Evolutionary conservation across 1,140 invertebrate species (phyloP).

Genomic region (Lepidurus couesii): DNA sequence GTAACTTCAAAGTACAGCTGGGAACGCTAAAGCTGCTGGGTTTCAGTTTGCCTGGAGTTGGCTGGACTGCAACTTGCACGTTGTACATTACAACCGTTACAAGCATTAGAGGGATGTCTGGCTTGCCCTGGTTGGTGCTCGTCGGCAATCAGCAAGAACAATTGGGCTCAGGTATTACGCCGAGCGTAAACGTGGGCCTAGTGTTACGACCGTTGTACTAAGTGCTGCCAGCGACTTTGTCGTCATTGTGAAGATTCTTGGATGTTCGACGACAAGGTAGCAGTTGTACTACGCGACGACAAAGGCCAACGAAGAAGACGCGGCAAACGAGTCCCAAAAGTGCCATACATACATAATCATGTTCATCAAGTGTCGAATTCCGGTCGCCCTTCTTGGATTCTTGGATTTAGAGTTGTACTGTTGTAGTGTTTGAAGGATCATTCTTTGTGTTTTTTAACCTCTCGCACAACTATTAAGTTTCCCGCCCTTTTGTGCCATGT

Average conservation of each 20-base stretch:
- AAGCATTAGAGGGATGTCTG: neutral
- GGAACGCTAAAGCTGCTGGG: neutral
- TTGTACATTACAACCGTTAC: neutral
- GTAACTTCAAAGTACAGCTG: neutral
- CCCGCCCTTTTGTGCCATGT: constrained; percentile 17
- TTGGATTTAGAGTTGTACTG: neutral
- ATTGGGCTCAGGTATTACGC: neutral
- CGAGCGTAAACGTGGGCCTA: neutral
- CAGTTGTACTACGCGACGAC: too few species aligned
- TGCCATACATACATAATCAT: too few species aligned
- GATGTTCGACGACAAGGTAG: too few species aligned
- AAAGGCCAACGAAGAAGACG: too few species aligned
- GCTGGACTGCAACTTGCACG: neutral
- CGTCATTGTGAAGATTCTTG: neutral
- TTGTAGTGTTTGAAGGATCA: neutral
- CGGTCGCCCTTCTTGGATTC: neutral
- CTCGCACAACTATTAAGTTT: neutral
- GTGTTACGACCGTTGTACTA: neutral
- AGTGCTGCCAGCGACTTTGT: neutral
- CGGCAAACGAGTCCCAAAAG: too few species aligned
- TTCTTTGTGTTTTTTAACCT: neutral
- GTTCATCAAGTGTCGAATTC: too few species aligned
- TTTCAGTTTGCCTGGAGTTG: neutral
- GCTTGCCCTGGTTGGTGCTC: neutral
- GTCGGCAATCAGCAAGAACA: neutral